A percentile compares a stretch with the other conserved stretches of the same genome.
Conservation (phyloP, 1,140 invertebrate genomes). For the Rhagoletis zephyria region DNA sequence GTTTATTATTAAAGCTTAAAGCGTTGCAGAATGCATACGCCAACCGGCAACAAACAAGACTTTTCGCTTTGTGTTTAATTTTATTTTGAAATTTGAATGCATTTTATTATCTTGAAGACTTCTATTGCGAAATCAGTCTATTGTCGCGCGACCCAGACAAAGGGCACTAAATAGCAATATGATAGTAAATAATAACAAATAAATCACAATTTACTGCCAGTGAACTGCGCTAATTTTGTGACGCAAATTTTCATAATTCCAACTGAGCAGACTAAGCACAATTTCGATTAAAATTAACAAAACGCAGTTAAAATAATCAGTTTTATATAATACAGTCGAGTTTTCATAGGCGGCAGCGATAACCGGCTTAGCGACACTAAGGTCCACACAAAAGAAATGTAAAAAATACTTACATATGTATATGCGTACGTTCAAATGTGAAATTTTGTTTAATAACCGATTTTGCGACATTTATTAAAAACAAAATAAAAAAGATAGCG, state of each 20-base stretch:
- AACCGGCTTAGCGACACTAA: background rate
- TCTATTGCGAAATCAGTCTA: slow-evolving; percentile 6
- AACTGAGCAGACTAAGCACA: background rate
- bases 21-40: too few relatives aligned
- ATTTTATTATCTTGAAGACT: background rate
- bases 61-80: too few relatives aligned
- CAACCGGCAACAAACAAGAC: too few relatives aligned
- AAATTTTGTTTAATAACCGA: background rate
- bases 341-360: slow-evolving; percentile 13
- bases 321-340: background rate
- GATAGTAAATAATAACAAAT: background rate
- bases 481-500: too few relatives aligned
- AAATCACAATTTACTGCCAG: background rate
- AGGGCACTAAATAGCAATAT: slow-evolving; percentile 15
- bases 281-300: background rate
- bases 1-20: too few relatives aligned
- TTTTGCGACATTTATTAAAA: too few relatives aligned
- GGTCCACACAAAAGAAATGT: background rate
- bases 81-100: background rate
- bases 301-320: slow-evolving; percentile 48
- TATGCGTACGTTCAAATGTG: background rate
- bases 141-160: slow-evolving; percentile 39
- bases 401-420: background rate
- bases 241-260: slow-evolving; percentile 10
- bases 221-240: background rate